Percentiles rank a stretch among this genome's conserved stretches.
phyloP scores from a whole-genome alignment of 2,797 vertebrate genomes.

The Anabacerthia variegaticeps region DNA sequence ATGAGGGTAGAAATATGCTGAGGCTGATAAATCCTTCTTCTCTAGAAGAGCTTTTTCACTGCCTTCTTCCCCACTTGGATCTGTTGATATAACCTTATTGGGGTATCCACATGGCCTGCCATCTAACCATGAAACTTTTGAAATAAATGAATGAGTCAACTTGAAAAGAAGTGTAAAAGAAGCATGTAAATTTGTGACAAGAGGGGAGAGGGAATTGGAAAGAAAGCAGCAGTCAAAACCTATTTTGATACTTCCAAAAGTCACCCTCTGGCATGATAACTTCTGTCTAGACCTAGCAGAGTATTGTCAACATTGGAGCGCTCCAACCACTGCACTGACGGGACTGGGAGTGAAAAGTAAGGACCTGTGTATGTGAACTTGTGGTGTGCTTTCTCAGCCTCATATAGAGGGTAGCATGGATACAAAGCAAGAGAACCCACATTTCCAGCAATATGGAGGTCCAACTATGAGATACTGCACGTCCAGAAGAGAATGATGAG shows the following conservation, averaged over 20 bases:
- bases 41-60: not conserved
- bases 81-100: not conserved
- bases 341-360: not conserved
- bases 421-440: not conserved
- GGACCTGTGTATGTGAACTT: not conserved
- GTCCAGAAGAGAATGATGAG: not conserved
- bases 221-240: not conserved
- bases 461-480: not conserved
- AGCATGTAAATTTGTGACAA: not conserved
- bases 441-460: not conserved
- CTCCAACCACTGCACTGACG: accelerated
- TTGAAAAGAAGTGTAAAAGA: not conserved
- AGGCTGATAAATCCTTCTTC: not conserved
- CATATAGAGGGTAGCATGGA: not conserved
- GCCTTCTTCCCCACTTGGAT: not conserved
- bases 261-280: not conserved
- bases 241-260: not conserved
- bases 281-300: not conserved
- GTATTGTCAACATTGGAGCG: accelerated
- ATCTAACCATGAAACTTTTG: not conserved
- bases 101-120: not conserved
- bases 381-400: not conserved
- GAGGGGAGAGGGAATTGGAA: not conserved
- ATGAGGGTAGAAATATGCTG: not conserved
- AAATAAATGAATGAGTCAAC: not conserved